Evolutionary conservation across 2,113 vertebrate genomes (phyloP).

Genomic region (Trogon melanurus): DNA sequence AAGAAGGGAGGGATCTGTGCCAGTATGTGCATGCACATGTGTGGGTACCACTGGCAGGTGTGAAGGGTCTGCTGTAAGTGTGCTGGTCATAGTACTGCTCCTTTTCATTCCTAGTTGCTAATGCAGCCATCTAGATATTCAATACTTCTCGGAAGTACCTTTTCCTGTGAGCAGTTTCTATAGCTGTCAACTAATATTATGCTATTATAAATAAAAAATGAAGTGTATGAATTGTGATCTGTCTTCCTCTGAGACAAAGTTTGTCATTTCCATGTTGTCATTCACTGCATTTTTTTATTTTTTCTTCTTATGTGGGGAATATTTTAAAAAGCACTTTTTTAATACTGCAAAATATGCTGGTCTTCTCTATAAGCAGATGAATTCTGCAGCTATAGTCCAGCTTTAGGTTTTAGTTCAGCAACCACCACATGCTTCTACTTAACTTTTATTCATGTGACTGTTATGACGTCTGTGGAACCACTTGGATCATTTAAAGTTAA

Average conservation of each 20-base stretch:
- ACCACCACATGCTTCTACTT: neutral
- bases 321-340: neutral
- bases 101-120: neutral
- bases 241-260: neutral
- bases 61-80: neutral
- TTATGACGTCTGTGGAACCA: fast-evolving
- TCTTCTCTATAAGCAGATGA: neutral
- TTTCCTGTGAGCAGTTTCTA: neutral
- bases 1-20: neutral
- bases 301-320: neutral
- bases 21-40: neutral
- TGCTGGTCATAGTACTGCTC: neutral
- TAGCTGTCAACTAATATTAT: neutral
- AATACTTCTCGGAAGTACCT: neutral
- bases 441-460: neutral
- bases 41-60: fast-evolving
- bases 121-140: neutral
- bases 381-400: neutral
- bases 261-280: neutral
- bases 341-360: neutral
- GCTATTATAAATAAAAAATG: neutral
- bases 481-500: neutral
- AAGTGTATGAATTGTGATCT: neutral
- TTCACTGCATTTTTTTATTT: neutral
- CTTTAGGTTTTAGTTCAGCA: neutral